Conservation (phyloP, 2,113 vertebrate genomes). For the Megaceryle maxima region DNA sequence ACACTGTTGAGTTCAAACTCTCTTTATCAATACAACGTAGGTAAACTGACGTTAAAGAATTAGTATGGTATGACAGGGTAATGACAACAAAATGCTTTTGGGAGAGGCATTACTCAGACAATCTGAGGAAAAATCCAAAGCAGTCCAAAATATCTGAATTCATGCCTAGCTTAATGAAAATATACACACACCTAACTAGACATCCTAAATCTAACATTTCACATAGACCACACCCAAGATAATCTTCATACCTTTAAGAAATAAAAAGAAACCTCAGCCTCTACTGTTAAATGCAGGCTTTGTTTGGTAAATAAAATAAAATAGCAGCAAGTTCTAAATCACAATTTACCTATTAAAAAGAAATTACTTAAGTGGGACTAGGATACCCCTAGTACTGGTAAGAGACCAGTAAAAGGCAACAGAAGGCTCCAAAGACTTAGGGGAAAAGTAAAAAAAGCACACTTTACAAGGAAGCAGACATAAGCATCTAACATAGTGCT, state of each 20-base stretch:
- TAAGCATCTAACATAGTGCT: not conserved
- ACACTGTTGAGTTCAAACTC: not conserved
- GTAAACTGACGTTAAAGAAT: not conserved
- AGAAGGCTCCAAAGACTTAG: not conserved
- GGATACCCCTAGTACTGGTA: not conserved
- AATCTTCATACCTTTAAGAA: not conserved
- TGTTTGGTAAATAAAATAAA: not conserved
- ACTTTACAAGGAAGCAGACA: not conserved
- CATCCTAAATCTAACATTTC: not conserved
- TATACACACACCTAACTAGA: not conserved
- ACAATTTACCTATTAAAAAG: not conserved
- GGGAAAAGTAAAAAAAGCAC: not conserved
- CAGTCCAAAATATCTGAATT: not conserved
- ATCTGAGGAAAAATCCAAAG: not conserved
- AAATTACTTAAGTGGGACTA: not conserved
- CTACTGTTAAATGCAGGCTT: not conserved
- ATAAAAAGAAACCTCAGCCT: not conserved
- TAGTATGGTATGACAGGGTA: not conserved
- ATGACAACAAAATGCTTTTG: not conserved
- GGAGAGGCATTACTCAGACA: not conserved
- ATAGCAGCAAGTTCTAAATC: not conserved
- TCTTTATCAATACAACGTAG: not conserved
- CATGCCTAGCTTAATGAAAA: not conserved
- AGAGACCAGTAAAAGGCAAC: not conserved
- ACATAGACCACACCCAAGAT: not conserved